phyloP scores from a whole-genome alignment of 2,888 invertebrate genomes.

The Noctua janthina region DNA sequence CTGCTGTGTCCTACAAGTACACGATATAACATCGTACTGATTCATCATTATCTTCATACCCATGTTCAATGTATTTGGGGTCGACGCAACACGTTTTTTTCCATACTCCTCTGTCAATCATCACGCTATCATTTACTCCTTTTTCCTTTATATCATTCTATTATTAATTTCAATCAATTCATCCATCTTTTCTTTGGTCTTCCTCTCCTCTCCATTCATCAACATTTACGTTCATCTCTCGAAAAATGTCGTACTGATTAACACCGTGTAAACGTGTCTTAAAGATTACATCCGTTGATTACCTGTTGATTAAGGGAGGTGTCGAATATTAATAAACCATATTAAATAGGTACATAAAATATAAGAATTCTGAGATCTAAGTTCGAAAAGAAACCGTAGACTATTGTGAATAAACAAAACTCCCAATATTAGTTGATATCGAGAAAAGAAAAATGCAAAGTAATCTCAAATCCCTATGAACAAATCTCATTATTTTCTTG shows the following conservation, averaged over 20 bases:
- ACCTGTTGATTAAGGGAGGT: not conserved
- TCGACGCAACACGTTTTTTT: no score
- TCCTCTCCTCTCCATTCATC: no score
- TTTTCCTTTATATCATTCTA: no score
- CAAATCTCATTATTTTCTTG: constrained; percentile 62
- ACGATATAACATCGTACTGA: not conserved
- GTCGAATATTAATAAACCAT: not conserved
- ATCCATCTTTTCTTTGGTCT: no score
- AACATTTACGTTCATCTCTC: no score
- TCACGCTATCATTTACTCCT: no score
- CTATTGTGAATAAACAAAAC: constrained; percentile 24
- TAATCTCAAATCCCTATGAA: constrained; percentile 49
- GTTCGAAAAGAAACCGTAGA: constrained; percentile 8
- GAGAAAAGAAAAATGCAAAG: constrained; percentile 54
- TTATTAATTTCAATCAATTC: no score
- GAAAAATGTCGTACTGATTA: not conserved
- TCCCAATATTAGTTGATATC: constrained; percentile 44
- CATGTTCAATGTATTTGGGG: no score
- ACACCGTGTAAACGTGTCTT: not conserved
- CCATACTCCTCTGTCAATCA: no score
- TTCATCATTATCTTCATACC: no score
- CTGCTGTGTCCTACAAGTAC: not conserved
- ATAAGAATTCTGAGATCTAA: not conserved
- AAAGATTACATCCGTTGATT: not conserved
- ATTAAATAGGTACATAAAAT: not conserved